Percentiles rank a stretch among this genome's conserved stretches.
Conservation (phyloP, 2,113 vertebrate species). For the Xyrauchen texanus region DNA sequence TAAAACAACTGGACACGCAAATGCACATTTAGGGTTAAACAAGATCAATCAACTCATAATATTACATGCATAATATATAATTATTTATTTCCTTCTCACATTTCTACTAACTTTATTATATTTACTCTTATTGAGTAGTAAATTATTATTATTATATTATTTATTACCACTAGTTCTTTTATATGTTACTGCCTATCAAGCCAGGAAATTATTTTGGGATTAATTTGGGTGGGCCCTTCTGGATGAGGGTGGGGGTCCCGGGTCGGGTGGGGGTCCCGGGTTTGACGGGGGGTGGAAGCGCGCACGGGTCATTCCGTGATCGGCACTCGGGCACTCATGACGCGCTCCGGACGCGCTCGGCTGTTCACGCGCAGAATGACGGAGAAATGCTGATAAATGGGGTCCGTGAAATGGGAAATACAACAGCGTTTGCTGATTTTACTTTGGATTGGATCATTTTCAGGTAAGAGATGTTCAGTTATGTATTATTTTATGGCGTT, state of each 20-base stretch:
- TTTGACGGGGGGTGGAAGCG: not conserved
- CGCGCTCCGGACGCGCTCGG: conserved; percentile 45
- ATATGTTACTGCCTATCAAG: too few species aligned
- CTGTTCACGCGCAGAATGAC: conserved; percentile 58
- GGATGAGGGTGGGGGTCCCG: not conserved
- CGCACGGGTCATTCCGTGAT: not conserved
- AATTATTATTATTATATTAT: too few species aligned
- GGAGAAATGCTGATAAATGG: conserved; percentile 67
- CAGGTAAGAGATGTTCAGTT: conserved; percentile 63
- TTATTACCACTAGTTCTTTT: too few species aligned
- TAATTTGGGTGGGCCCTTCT: not conserved
- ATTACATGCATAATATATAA: too few species aligned
- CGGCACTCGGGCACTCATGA: not conserved
- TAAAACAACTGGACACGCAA: too few species aligned
- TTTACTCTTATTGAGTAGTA: too few species aligned
- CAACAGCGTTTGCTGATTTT: conserved; percentile 58
- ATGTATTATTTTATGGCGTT: not conserved
- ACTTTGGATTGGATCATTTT: conserved; percentile 63
- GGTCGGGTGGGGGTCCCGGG: not conserved
- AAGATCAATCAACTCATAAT: too few species aligned
- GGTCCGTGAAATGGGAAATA: conserved; percentile 66
- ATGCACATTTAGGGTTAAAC: too few species aligned
- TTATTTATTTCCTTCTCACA: too few species aligned
- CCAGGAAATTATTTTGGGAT: too few species aligned
- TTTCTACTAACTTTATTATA: too few species aligned